phyloP scores from a whole-genome alignment of 1,140 invertebrate species.

The Camponotus vicinus region DNA sequence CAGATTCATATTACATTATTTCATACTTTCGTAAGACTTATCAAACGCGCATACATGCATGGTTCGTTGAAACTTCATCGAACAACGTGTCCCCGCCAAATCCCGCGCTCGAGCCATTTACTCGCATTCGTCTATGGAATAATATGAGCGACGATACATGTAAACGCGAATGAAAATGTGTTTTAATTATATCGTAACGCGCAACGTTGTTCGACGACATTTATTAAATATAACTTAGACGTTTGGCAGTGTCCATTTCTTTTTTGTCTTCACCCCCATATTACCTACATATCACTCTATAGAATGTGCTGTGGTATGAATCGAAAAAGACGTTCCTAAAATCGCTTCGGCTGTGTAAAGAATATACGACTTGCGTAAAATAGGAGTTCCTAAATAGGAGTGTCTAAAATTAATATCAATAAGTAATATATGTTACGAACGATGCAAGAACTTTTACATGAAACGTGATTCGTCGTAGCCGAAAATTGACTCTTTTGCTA shows the following conservation, averaged over 20 bases:
- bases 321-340: constrained; percentile 41
- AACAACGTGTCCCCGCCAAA: too few species aligned
- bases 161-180: constrained; percentile 29
- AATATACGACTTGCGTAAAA: background rate
- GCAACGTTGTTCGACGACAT: constrained; percentile 59
- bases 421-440: background rate
- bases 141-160: constrained; percentile 38
- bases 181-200: constrained; percentile 64
- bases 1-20: background rate
- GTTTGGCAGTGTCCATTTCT: constrained; percentile 80
- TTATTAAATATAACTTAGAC: constrained; percentile 78
- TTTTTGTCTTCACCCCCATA: constrained; percentile 67
- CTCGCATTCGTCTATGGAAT: background rate
- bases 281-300: constrained; percentile 64
- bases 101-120: too few species aligned
- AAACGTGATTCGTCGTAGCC: background rate
- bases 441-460: background rate
- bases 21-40: constrained; percentile 17
- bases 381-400: background rate
- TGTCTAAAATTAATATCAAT: too few species aligned
- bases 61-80: constrained; percentile 40
- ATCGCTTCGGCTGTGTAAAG: background rate
- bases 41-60: background rate
- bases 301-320: constrained; percentile 56
- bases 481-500: background rate